Base-by-base conservation (phyloP, 2,888 invertebrate species). In the Amiota communis region DNA sequence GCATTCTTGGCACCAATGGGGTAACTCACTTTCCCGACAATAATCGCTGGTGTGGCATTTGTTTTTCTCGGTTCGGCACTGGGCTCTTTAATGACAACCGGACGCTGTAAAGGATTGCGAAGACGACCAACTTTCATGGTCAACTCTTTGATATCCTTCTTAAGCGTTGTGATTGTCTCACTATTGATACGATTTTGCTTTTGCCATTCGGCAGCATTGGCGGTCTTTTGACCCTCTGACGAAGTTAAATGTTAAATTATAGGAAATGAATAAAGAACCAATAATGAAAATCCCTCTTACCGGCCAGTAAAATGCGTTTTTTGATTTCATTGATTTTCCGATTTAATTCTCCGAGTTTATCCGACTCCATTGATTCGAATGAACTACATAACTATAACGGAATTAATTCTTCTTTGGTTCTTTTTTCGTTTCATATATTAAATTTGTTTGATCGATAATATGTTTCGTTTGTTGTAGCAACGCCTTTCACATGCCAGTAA, bases 231-330 rank as follows among this genome's bases (percentile, higher is more conserved):
- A 11, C 96, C 96, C 92, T 96, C 96, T 95, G 84, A 6, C 23
- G 3, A 36, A 36, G 36, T 23, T 23, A n/a, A 36, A 36, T 0
- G 36, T 36, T 36, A 36, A 36, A 3, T 23, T 36, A 36, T 36
- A 36, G 36, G 36, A 36, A 36, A 36, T 36, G 36, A 36, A 6
- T 36, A 0, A 36, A 6, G 36, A 36, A 3, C 17, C 12, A 47
- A 13, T 17, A 46, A 23, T 23, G 23, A n/a, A 20, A 15, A 10
- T 17, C 11, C 69, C 36, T 46, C 70, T 75, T 86, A 95, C 96
- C 96, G 88, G 95, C 95, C 77, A 96, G 89, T 83, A 95, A 93
- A 87, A 96, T 95, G 90, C 95, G 95, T 90, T 96, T 96, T 89
- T 96, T 96, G 73, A 96, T 93, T 90, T 96, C 95, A 85, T 93